Evolutionary conservation across 2,797 vertebrate species (phyloP), one percentile per base, ranked within the genome.

Genomic region (Amniataba percoides): DNA sequence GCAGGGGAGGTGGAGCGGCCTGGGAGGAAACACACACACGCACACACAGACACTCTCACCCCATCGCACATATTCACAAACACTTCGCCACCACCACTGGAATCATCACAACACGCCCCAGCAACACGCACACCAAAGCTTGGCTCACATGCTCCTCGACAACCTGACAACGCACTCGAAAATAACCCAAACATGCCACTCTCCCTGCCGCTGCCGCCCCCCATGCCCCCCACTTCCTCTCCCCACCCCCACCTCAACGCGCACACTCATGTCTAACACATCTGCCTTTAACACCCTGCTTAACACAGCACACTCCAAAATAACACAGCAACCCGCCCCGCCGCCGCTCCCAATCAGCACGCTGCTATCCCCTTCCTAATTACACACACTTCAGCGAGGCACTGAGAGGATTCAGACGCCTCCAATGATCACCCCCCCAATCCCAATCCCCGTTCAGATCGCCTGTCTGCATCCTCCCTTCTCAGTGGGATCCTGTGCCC

Each of bases 211-310:
- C 51, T 55, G 52, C 43, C 16, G n/a, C 69, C 40, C 43, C 61
- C 40, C 36, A 3, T 1, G 23, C n/a, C 25, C 14, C 31, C 31
- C 16, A 52, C 27, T 31, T 31, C 61, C 64, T 23, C 69, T 43
- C 66, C 59, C 72, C 65, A 56, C 67, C 60, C 67, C 39, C 69
- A 51, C 68, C 67, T 25, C 63, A 60, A 68, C 73, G 65, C 76
- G 65, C 71, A 67, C 68, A 65, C 76, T 53, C 77, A 14, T 48
- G 76, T 72, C 81, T 74, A 70, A 79, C 86, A 86, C 90, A 84
- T 91, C 81, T 88, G 83, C 72, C 81, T 87, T 86, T 83, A 89
- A 90, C 89, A 89, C 84, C 81, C 87, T 82, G 84, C 81, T 89
- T 86, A 85, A 87, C 87, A 74, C 86, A 76, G 78, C 77, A 58